Evolutionary conservation across 2,888 invertebrate species (phyloP), one percentile per base, ranked within the genome.

Genomic region (Laothoe populi): DNA sequence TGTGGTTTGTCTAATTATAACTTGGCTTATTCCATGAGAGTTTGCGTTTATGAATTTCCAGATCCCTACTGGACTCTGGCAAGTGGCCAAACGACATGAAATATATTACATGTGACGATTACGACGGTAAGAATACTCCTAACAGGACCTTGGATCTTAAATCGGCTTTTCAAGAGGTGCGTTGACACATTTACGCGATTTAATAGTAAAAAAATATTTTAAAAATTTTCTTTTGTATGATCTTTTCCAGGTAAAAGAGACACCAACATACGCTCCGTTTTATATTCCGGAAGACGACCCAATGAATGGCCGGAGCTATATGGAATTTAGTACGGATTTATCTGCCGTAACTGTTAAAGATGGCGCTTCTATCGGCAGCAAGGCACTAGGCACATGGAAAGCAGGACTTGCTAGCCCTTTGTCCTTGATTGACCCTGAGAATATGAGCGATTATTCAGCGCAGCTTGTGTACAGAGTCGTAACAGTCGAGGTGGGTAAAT

Each of bases 381-480:
- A 95, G 65, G 87, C 93, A 16, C 87, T 97, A 64, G 97, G 97
- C 45, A 94, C 94, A 4, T 98, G 97, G 97, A 94, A 95, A 71
- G 96, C 97, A 13, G 96, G 96, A 23, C 94, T 97, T 26, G 93
- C 95, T 64, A 94, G 94, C 42, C 94, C 95, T 11, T 86, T 98
- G 61, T 89, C 94, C 57, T 94, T 96, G 71, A 93, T 93, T 69
- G 95, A 95, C 83, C 94, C 95, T 49, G 94, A 93, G 69, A 94
- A 94, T 59, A 95, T 96, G 94, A 94, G 93, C 71, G 96, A 96
- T 84, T 95, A 96, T 71, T 96, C 96, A 0, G 97, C 97, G 3
- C 95, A 96, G 73, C 95, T 96, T 35, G 96, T 96, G n/a, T 98
- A 98, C 88, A 94, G 97, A 70, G 95, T 98, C 60, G 96, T 96